A percentile compares a stretch with the other conserved stretches of the same genome.
phyloP scores from a whole-genome alignment of 2,888 invertebrate species.

The Toxonevra muliebris region DNA sequence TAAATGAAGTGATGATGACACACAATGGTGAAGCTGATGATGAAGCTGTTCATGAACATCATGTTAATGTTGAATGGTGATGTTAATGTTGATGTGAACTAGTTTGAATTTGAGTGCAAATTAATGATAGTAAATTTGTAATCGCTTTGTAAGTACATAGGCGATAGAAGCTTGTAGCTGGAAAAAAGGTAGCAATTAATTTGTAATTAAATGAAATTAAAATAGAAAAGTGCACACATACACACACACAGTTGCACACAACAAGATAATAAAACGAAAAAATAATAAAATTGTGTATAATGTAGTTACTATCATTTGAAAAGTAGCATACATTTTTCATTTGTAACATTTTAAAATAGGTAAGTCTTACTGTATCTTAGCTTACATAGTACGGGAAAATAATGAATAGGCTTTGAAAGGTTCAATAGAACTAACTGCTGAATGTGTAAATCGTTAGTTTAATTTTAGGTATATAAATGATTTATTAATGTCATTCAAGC shows the following conservation, averaged over 20 bases:
- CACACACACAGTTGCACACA: background rate
- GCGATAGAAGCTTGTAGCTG: too few relatives aligned
- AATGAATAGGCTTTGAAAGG: too few relatives aligned
- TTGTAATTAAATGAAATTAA: constrained; percentile 25
- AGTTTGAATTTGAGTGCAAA: constrained; percentile 14
- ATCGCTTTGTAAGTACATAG: background rate
- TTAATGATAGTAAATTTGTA: constrained; percentile 13
- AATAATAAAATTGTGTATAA: background rate
- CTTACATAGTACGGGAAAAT: too few relatives aligned
- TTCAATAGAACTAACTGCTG: too few relatives aligned
- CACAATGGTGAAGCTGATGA: constrained; percentile 24
- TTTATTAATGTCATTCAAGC: too few relatives aligned
- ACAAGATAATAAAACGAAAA: background rate
- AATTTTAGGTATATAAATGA: too few relatives aligned
- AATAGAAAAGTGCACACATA: background rate
- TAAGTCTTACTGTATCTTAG: too few relatives aligned
- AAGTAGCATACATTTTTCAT: too few relatives aligned
- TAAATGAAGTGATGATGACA: constrained; percentile 25
- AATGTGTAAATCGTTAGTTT: too few relatives aligned
- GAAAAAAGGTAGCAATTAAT: constrained; percentile 32
- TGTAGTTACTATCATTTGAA: background rate
- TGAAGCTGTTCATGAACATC: constrained; percentile 1
- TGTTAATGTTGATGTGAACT: constrained; percentile 18
- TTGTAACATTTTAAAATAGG: too few relatives aligned
- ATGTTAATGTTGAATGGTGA: constrained; percentile 4